Percentiles rank a stretch among this genome's conserved stretches.
Evolutionary conservation across 2,888 invertebrate species (phyloP).

Genomic region (Xylota sylvarum): DNA sequence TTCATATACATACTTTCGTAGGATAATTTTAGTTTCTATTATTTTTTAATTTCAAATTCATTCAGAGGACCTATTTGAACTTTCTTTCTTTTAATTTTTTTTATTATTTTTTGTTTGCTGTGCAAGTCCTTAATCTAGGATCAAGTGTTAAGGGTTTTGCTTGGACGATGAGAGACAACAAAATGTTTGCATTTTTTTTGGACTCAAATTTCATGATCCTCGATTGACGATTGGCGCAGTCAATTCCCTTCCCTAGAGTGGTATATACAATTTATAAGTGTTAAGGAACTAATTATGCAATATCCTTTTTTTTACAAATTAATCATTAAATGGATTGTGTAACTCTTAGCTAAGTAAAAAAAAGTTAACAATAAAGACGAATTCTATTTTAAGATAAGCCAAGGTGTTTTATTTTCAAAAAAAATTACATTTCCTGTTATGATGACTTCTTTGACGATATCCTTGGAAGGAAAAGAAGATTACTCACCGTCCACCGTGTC

Average conservation of each 20-base stretch:
- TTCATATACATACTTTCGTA: constrained; percentile 10
- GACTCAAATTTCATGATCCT: constrained; percentile 51
- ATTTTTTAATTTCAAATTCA: constrained; percentile 29
- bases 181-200: constrained; percentile 8
- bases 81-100: neutral
- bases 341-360: constrained; percentile 59
- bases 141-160: constrained; percentile 30
- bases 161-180: constrained; percentile 14
- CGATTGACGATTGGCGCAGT: constrained; percentile 72
- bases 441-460: neutral
- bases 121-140: constrained; percentile 75
- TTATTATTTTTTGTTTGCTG: neutral
- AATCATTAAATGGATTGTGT: constrained; percentile 60
- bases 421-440: too few species aligned
- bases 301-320: constrained; percentile 57
- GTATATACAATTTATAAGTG: constrained; percentile 41
- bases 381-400: constrained; percentile 52
- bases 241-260: constrained; percentile 17
- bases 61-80: neutral
- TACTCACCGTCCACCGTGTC: too few species aligned
- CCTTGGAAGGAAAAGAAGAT: neutral
- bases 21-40: constrained; percentile 41
- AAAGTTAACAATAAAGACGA: constrained; percentile 63
- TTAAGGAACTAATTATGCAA: constrained; percentile 47
- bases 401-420: neutral